Percentiles rank a stretch among this genome's conserved stretches.
These are phyloP conservation scores for Megalops cyprinoides DNA, from an alignment of 2,797 vertebrate genomes.

Conservation along the genomic window DNA sequence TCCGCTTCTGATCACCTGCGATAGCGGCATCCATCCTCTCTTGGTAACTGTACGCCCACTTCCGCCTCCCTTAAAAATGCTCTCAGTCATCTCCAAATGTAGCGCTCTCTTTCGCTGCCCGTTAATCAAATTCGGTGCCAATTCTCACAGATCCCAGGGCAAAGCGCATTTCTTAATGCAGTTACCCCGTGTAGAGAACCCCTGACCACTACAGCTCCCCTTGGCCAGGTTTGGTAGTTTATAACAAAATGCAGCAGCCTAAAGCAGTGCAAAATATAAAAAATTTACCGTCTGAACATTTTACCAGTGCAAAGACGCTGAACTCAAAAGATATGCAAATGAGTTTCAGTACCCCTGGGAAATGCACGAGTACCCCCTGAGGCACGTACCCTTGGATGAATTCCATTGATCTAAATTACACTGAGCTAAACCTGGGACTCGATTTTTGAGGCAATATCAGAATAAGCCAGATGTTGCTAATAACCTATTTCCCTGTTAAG, in stretches of 20 bases:
- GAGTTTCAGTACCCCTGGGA: background rate
- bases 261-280: no score
- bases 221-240: no score
- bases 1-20: background rate
- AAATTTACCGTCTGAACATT: background rate
- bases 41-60: background rate
- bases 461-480: background rate
- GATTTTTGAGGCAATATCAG: background rate
- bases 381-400: background rate
- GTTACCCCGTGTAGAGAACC: no score
- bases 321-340: background rate
- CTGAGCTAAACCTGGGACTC: background rate
- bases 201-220: no score
- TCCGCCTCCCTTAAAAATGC: background rate
- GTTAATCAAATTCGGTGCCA: no score
- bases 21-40: no score
- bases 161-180: no score
- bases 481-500: slow-evolving; percentile 3
- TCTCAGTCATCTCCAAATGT: no score
- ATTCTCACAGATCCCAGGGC: no score
- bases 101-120: background rate
- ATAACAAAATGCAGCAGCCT: background rate
- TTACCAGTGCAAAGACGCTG: background rate
- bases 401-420: background rate
- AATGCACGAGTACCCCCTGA: background rate